Evolutionary conservation across 2,797 vertebrate genomes (phyloP).

Genomic region (Simalia tracyae): DNA sequence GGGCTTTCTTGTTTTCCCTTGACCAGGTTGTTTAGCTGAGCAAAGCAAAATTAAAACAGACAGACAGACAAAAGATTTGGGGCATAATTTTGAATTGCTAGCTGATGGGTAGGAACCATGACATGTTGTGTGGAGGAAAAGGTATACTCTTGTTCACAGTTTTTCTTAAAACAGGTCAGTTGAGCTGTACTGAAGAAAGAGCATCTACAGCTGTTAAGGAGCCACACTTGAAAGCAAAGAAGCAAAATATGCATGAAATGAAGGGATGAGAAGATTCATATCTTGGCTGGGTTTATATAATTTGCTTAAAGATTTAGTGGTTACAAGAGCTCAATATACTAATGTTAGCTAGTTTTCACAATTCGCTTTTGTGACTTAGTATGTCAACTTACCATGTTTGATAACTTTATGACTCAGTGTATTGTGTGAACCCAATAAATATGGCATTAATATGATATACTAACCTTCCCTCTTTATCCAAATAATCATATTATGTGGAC

Average conservation of each 20-base stretch:
- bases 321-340: no score
- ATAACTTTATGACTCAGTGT: no score
- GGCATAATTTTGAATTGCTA: not conserved
- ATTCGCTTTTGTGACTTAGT: no score
- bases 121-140: not conserved
- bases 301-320: no score
- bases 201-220: not conserved
- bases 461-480: no score
- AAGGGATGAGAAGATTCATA: no score
- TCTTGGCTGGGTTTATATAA: no score
- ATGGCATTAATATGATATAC: no score
- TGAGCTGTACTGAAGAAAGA: not conserved
- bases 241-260: not conserved
- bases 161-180: not conserved
- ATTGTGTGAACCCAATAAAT: no score
- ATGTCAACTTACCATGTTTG: no score
- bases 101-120: not conserved
- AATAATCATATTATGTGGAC: no score
- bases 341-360: no score
- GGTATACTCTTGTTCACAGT: not conserved
- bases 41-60: not conserved
- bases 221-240: not conserved
- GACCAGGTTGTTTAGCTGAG: constrained; percentile 25
- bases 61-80: not conserved
- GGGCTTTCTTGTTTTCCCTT: constrained; percentile 8